Conservation (phyloP, 2,113 vertebrate species). For the Speoplatyrhinus poulsoni region DNA sequence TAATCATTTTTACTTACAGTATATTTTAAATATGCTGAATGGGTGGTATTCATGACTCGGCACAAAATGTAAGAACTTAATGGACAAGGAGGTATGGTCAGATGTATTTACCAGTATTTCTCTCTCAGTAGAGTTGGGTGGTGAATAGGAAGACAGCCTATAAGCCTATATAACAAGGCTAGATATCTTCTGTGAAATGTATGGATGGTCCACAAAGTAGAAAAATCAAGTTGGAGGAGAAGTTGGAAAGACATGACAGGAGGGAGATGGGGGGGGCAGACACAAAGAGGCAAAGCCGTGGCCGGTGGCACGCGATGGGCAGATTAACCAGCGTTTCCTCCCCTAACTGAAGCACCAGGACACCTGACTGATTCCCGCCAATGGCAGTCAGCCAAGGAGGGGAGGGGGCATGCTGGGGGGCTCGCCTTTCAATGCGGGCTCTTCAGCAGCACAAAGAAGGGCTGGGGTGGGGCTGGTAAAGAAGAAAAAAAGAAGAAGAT, state of each 20-base stretch:
- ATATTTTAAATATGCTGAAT: conserved; percentile 4
- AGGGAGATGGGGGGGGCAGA: conserved; percentile 48
- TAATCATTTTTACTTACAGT: not conserved
- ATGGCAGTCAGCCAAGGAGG: conserved; percentile 68
- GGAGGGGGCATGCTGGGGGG: conserved; percentile 51
- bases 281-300: conserved; percentile 73
- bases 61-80: conserved; percentile 18
- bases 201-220: conserved; percentile 12
- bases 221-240: conserved; percentile 61
- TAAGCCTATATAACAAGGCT: too few species aligned
- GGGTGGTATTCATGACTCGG: conserved; percentile 46
- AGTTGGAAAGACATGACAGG: conserved; percentile 55
- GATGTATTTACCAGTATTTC: conserved; percentile 5
- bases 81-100: conserved; percentile 3
- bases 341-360: conserved; percentile 73
- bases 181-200: too few species aligned
- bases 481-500: not conserved
- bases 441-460: conserved; percentile 72
- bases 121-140: not conserved
- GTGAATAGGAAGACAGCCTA: not conserved
- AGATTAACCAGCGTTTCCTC: conserved; percentile 75
- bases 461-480: conserved; percentile 47
- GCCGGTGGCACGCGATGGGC: conserved; percentile 77
- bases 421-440: conserved; percentile 69
- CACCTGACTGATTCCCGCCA: conserved; percentile 75